A percentile compares a stretch with the other conserved stretches of the same genome.
phyloP scores from a whole-genome alignment of 2,797 vertebrate species.

The Gorsachius magnificus region DNA sequence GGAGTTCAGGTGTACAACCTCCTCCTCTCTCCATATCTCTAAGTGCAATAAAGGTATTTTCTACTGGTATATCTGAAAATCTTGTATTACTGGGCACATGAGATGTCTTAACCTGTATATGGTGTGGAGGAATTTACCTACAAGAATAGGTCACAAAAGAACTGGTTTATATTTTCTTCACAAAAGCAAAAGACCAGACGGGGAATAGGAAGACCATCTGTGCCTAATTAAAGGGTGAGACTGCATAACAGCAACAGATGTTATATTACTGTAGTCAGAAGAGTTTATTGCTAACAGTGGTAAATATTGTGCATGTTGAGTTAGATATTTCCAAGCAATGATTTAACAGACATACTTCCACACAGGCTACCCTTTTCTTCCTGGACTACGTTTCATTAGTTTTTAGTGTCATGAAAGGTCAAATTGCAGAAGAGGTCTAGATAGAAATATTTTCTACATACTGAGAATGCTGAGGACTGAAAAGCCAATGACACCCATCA shows the following conservation, averaged over 20 bases:
- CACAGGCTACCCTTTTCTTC: not conserved
- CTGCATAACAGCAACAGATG: constrained; percentile 50
- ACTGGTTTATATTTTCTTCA: not conserved
- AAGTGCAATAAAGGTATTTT: not conserved
- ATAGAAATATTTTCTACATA: not conserved
- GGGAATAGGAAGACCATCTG: constrained; percentile 38
- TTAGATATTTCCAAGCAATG: constrained; percentile 2
- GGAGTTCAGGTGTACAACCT: not conserved
- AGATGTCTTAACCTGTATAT: not conserved
- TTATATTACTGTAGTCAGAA: constrained; percentile 22
- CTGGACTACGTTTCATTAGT: not conserved
- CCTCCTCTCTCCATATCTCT: not conserved
- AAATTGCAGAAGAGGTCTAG: not conserved
- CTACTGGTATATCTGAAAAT: not conserved
- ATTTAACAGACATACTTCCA: not conserved
- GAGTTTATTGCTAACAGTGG: constrained; percentile 36
- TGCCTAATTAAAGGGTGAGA: constrained; percentile 38
- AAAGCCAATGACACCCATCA: not conserved
- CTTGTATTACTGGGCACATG: not conserved
- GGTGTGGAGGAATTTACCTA: not conserved
- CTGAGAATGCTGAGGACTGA: not conserved
- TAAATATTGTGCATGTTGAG: constrained; percentile 18
- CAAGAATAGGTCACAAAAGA: not conserved
- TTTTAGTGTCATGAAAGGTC: not conserved
- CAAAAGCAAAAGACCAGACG: not conserved